Base-by-base conservation (phyloP, 2,888 invertebrate species). In the Brenthis ino region DNA sequence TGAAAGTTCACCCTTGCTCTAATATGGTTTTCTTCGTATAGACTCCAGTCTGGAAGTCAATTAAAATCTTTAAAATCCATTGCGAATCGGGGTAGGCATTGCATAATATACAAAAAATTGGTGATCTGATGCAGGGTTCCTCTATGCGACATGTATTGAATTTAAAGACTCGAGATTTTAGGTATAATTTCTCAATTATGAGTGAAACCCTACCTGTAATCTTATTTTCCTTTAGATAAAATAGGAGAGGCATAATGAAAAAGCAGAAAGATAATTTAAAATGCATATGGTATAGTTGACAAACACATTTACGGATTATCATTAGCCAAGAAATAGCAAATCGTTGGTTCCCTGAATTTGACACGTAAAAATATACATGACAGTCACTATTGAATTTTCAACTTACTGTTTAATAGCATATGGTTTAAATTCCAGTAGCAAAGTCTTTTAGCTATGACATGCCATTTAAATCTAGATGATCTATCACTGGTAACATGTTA, bases 291-390 rank as follows among this genome's bases (percentile, higher is more conserved):
- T 6, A 50, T 48, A 60, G 48, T 48, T 48, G 24, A 60, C 14
- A 16, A 53, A 6, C n/a, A 24, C 14, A 64, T 50, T 55, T 13
- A 47, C 55, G 57, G 58, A 64, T 51, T 64, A 55, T 69, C 64
- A 58, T 71, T 71, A 64, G 63, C 63, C 63, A 51, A 48, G 58
- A 51, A 64, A 66, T 68, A 70, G 60, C 66, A 71, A 57, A 43
- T 50, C 63, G 65, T 57, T 58, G 28, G 43, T 28, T 53, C 48
- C 68, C 69, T 71, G 71, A 43, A 58, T 66, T 69, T 69, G 71
- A 71, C 71, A 66, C 65, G 55, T 56, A 47, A 56, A 65, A 68
- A 66, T 68, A 69, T 68, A 71, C 16, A 28, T 48, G 58, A 14
- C 20, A 48, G 6, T 51, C n/a, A 13, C 50, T 16, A 48, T 37